Conservation (phyloP, 1,140 invertebrate genomes). For the Rhopalosiphum padi region DNA sequence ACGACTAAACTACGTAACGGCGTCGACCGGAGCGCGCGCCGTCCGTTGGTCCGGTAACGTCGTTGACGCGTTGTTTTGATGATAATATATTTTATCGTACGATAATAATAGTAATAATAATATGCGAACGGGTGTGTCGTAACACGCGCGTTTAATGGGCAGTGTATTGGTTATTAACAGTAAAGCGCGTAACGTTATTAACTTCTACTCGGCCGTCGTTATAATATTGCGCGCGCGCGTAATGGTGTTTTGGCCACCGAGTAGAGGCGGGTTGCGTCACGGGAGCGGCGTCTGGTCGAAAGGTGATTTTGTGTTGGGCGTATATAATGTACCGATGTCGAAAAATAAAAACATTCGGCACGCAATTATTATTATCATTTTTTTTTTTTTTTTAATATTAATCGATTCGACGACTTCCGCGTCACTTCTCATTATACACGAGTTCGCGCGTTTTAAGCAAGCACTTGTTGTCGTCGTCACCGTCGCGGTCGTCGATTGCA, state of each 20-base stretch:
- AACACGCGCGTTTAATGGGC: background rate
- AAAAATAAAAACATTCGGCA: background rate
- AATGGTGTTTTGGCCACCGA: background rate
- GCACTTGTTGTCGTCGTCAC: background rate
- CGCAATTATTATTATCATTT: background rate
- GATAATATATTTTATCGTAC: background rate
- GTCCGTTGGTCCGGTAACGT: background rate
- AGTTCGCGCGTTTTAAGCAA: background rate
- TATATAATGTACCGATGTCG: background rate
- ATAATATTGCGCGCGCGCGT: background rate
- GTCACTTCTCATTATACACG: background rate
- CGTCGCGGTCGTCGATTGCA: background rate
- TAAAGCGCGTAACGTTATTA: background rate
- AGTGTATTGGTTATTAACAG: background rate
- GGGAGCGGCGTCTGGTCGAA: conserved; percentile 15
- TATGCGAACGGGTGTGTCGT: background rate
- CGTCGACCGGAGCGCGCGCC: too few relatives aligned
- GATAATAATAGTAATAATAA: too few relatives aligned
- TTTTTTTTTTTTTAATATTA: background rate
- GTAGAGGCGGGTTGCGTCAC: background rate
- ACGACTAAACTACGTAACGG: background rate
- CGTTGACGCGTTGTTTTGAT: background rate
- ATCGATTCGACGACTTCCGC: conserved; percentile 27
- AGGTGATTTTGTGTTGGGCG: background rate
- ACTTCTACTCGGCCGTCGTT: background rate